These are phyloP conservation scores for Coecobrya sp. DNA, from an alignment of 2,888 invertebrate genomes.

Conservation along the genomic window DNA sequence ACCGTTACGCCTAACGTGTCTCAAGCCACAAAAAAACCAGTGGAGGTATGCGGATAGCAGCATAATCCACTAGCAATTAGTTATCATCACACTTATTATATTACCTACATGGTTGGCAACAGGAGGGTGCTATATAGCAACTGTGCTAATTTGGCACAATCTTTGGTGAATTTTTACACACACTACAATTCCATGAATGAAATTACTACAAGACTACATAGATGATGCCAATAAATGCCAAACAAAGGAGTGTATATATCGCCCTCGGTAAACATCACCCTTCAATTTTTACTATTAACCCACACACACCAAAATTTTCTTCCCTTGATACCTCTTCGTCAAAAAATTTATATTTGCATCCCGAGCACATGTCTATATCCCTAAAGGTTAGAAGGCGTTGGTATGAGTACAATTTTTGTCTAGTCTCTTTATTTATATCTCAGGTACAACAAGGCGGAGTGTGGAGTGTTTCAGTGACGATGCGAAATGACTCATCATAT, in stretches of 20 bases:
- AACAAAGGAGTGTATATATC: slow-evolving; percentile 24
- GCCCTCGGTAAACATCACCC: background rate
- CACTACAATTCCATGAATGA: slow-evolving; percentile 19
- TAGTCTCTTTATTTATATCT: background rate
- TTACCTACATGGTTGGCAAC: background rate
- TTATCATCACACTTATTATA: background rate
- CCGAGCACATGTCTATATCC: slow-evolving; percentile 8
- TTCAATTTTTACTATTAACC: background rate
- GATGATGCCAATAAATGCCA: background rate
- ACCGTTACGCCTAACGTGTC: background rate
- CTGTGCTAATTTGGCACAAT: slow-evolving; percentile 38
- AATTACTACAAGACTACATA: background rate
- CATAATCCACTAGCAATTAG: background rate
- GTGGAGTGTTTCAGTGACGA: background rate
- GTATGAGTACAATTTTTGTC: background rate
- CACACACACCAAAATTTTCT: background rate
- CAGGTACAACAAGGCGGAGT: background rate
- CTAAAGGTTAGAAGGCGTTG: slow-evolving; percentile 20
- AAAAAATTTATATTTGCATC: background rate
- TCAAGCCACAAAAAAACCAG: background rate
- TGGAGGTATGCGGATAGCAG: background rate
- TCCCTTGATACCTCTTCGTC: background rate
- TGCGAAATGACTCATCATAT: slow-evolving; percentile 68
- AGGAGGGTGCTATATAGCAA: background rate
- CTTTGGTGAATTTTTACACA: slow-evolving; percentile 2